Conservation (phyloP, 2,113 vertebrate species). For the Acinonyx jubatus region DNA sequence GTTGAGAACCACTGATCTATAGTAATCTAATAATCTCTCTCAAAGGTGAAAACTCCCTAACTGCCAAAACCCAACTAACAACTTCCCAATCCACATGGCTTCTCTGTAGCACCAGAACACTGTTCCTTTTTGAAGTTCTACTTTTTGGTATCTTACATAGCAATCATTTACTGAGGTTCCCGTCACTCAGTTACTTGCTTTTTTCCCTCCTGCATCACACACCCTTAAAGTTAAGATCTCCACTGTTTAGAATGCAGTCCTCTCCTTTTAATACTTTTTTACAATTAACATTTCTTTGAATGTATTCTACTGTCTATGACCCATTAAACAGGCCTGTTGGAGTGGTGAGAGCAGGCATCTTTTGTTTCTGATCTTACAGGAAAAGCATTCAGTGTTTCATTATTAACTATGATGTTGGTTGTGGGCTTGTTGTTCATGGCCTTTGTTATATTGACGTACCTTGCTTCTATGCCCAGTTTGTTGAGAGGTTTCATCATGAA, state of each 20-base stretch:
- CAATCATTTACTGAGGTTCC: not conserved
- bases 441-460: not conserved
- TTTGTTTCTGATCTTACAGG: not conserved
- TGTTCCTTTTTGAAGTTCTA: not conserved
- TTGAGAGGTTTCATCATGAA: not conserved
- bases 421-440: not conserved
- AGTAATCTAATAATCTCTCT: not conserved
- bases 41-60: not conserved
- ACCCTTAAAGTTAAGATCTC: not conserved
- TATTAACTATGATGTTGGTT: not conserved
- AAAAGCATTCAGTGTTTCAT: not conserved
- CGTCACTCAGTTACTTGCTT: not conserved
- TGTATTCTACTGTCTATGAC: not conserved
- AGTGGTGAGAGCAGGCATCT: not conserved
- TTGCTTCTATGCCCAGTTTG: too few relatives aligned
- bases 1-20: not conserved
- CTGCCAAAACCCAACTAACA: not conserved
- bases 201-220: not conserved
- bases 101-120: not conserved
- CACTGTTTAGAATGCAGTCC: not conserved
- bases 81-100: not conserved
- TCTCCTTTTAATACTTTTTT: not conserved
- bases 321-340: not conserved
- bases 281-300: slow-evolving; percentile 25
- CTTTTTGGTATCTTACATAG: not conserved